Evolutionary conservation across 2,888 invertebrate genomes (phyloP).

Genomic region (Pharmacophagus antenor): DNA sequence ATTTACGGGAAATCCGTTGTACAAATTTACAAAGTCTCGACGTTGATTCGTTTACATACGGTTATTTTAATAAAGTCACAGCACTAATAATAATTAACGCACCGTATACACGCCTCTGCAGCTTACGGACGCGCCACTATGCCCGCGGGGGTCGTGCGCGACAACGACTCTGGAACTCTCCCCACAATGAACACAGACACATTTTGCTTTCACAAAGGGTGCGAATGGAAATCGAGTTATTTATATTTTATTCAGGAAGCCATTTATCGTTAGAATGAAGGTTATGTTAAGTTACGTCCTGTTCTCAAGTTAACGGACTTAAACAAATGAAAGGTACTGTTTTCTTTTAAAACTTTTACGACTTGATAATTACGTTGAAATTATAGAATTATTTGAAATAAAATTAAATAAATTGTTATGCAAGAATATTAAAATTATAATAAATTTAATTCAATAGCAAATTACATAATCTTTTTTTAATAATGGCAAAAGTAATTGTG

Average conservation of each 20-base stretch:
- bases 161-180: slow-evolving; percentile 26
- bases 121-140: slow-evolving; percentile 16
- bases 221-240: slow-evolving; percentile 26
- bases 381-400: no score
- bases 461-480: no score
- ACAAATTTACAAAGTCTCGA: no score
- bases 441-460: no score
- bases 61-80: neutral
- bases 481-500: no score
- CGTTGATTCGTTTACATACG: no score
- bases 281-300: neutral
- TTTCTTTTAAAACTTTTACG: neutral
- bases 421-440: no score
- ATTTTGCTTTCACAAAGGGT: slow-evolving; percentile 27
- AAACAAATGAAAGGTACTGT: neutral
- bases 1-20: no score
- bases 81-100: slow-evolving; percentile 18
- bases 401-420: no score
- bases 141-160: slow-evolving; percentile 23
- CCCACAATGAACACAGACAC: slow-evolving; percentile 27
- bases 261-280: neutral
- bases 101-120: slow-evolving; percentile 2
- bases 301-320: neutral
- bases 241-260: slow-evolving; percentile 11
- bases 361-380: no score